Percentiles rank a stretch among this genome's conserved stretches.
These are phyloP conservation scores for Drosophila sucinea DNA, from an alignment of 1,140 invertebrate species.

Conservation along the genomic window DNA sequence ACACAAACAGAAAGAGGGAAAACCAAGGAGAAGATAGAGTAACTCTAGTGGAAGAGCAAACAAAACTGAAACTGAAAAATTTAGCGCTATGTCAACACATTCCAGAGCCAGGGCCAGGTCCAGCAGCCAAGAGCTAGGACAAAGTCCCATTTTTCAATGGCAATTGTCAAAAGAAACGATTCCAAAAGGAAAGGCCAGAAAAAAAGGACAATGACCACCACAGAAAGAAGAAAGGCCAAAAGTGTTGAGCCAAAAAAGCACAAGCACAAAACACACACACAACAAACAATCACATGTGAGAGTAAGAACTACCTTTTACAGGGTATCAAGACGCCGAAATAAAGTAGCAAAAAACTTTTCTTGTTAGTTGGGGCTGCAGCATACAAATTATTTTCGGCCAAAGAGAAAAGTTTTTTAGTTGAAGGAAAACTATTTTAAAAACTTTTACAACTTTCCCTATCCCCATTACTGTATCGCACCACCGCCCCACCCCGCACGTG, in stretches of 20 bases:
- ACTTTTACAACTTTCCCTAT: constrained; percentile 38
- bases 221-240: background rate
- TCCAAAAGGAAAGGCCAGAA: constrained; percentile 36
- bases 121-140: background rate
- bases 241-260: constrained; percentile 37
- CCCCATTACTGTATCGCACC: background rate
- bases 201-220: constrained; percentile 49
- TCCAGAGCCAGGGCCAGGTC: constrained; percentile 35
- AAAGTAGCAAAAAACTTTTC: constrained; percentile 57
- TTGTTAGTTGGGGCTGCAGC: constrained; percentile 62
- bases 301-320: background rate
- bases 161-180: constrained; percentile 4
- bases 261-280: background rate
- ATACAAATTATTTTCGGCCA: constrained; percentile 77
- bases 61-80: constrained; percentile 74
- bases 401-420: constrained; percentile 51
- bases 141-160: background rate
- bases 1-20: constrained; percentile 16
- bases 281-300: constrained; percentile 5
- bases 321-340: background rate
- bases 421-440: constrained; percentile 61
- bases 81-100: constrained; percentile 77
- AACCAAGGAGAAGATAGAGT: constrained; percentile 21
- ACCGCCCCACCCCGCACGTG: background rate
- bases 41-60: constrained; percentile 58